Percentiles rank a stretch among this genome's conserved stretches.
These are phyloP conservation scores for Scrobipalpa costella DNA, from an alignment of 2,888 invertebrate species.

Conservation along the genomic window DNA sequence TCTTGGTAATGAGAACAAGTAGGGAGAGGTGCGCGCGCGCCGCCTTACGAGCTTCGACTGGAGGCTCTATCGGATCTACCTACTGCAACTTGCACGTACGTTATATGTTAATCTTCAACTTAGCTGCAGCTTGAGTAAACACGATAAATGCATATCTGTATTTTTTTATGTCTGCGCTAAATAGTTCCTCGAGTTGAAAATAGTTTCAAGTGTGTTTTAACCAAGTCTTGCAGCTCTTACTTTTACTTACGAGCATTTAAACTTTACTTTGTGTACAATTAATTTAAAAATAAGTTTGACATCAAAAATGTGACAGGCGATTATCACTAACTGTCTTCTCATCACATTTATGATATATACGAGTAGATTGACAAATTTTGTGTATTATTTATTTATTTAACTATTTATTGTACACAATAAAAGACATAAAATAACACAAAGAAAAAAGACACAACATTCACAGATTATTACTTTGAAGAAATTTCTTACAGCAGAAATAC, in stretches of 20 bases:
- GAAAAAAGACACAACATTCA: no score
- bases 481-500: no score
- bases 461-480: no score
- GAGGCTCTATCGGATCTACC: constrained; percentile 66
- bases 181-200: constrained; percentile 10
- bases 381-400: no score
- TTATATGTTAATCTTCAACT: constrained; percentile 69
- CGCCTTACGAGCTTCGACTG: constrained; percentile 71
- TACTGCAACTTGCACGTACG: constrained; percentile 66
- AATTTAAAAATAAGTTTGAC: not conserved
- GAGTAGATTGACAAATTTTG: no score
- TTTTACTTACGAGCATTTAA: constrained; percentile 6
- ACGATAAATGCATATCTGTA: constrained; percentile 39
- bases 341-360: no score
- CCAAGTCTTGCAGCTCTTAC: not conserved
- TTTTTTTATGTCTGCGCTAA: constrained; percentile 25
- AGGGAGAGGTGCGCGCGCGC: constrained; percentile 57
- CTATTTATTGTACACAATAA: no score
- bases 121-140: constrained; percentile 62
- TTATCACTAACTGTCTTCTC: no score
- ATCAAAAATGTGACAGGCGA: no score
- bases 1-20: not conserved
- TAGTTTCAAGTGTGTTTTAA: not conserved
- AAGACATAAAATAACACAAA: no score
- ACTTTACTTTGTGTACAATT: not conserved